Percentiles rank a stretch among this genome's conserved stretches.
Evolutionary conservation across 1,140 invertebrate species (phyloP).

Genomic region (Babylonia areolata): DNA sequence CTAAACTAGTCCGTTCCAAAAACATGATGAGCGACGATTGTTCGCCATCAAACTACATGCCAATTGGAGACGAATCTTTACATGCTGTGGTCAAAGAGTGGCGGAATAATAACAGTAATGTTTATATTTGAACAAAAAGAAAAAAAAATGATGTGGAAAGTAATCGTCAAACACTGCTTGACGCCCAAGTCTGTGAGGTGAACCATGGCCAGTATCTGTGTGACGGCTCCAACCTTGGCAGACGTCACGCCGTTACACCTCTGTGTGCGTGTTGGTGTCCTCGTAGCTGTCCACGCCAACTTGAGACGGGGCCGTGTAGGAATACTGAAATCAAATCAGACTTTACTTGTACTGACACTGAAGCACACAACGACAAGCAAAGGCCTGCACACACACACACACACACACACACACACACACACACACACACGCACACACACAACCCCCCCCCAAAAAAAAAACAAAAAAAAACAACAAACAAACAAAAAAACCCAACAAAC

Average conservation of each 20-base stretch:
- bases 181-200: not conserved
- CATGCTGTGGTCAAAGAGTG: not conserved
- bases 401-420: not conserved
- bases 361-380: not conserved
- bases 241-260: slow-evolving; percentile 57
- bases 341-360: not conserved
- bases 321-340: slow-evolving; percentile 57
- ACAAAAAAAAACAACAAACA: too few relatives aligned
- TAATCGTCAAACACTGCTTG: not conserved
- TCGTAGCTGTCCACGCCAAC: slow-evolving; percentile 59
- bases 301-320: slow-evolving; percentile 66
- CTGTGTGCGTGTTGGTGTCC: slow-evolving; percentile 69
- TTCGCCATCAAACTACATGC: too few relatives aligned
- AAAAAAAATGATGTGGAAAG: not conserved
- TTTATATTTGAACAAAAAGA: not conserved
- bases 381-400: not conserved
- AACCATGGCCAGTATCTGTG: not conserved
- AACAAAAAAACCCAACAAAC: too few relatives aligned
- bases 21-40: too few relatives aligned
- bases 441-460: too few relatives aligned
- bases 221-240: too few relatives aligned
- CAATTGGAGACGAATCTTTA: too few relatives aligned
- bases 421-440: not conserved
- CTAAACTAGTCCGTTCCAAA: too few relatives aligned
- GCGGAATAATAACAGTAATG: not conserved